Evolutionary conservation across 2,797 vertebrate genomes (phyloP).

Genomic region (Diceros bicornis): DNA sequence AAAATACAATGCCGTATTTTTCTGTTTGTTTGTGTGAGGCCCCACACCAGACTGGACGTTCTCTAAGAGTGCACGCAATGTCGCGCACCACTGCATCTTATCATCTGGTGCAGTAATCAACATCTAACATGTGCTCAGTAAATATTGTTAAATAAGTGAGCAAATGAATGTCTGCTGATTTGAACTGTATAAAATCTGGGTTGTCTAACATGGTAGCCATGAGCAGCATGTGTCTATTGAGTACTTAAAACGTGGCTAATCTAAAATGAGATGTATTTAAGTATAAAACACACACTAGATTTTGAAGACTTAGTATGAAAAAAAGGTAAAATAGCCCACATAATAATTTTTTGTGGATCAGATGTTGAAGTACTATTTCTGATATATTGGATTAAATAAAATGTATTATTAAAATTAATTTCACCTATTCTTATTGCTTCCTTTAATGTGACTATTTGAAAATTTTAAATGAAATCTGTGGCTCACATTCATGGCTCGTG

Average conservation of each 20-base stretch:
- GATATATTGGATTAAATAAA: neutral
- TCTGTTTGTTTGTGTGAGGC: neutral
- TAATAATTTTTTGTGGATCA: neutral
- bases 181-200: neutral
- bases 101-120: neutral
- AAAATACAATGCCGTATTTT: neutral
- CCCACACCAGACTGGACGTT: neutral
- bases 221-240: neutral
- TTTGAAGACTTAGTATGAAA: neutral
- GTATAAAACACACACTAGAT: neutral
- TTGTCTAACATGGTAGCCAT: neutral
- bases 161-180: neutral
- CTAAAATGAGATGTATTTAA: neutral
- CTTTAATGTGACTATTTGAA: neutral
- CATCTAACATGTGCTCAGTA: neutral
- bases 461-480: neutral
- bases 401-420: neutral
- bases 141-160: neutral
- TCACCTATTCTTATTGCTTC: neutral
- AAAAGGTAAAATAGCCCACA: neutral
- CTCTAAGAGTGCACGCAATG: neutral
- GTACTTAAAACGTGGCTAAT: neutral
- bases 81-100: fast-evolving
- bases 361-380: neutral
- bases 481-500: neutral